Conservation (phyloP, 2,113 vertebrate species). For the Menura novaehollandiae region DNA sequence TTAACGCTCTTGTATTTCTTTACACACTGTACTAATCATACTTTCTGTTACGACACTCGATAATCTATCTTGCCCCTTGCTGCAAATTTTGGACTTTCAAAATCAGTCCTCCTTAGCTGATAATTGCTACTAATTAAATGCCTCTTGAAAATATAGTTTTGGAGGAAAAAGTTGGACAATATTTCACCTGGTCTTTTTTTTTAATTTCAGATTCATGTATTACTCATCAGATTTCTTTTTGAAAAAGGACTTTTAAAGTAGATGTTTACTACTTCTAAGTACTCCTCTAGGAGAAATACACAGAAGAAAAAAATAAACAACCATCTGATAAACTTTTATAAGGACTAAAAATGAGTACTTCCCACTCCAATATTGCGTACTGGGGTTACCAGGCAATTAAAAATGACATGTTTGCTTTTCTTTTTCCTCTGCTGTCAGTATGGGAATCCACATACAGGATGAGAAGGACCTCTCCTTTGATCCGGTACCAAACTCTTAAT, state of each 20-base stretch:
- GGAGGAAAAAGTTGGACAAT: not conserved
- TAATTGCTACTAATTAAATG: not conserved
- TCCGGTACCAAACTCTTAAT: not conserved
- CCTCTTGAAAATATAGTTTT: not conserved
- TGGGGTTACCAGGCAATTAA: not conserved
- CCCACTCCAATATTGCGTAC: not conserved
- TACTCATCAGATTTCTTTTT: not conserved
- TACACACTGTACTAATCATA: not conserved
- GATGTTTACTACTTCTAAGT: not conserved
- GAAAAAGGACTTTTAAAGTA: not conserved
- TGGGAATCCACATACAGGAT: accelerated
- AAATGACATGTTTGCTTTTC: not conserved
- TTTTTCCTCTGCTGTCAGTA: not conserved
- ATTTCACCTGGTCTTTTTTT: not conserved
- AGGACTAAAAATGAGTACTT: not conserved
- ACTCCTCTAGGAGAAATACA: not conserved
- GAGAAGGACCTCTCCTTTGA: not conserved
- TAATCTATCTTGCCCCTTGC: not conserved
- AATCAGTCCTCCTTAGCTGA: not conserved
- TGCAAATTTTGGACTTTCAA: not conserved
- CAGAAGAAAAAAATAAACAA: not conserved
- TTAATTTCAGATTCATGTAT: not conserved
- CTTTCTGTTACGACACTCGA: not conserved
- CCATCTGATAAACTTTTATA: not conserved
- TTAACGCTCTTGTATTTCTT: not conserved